These are phyloP conservation scores for Entomobrya multifasciata DNA, from an alignment of 2,888 invertebrate genomes.

Conservation along the genomic window DNA sequence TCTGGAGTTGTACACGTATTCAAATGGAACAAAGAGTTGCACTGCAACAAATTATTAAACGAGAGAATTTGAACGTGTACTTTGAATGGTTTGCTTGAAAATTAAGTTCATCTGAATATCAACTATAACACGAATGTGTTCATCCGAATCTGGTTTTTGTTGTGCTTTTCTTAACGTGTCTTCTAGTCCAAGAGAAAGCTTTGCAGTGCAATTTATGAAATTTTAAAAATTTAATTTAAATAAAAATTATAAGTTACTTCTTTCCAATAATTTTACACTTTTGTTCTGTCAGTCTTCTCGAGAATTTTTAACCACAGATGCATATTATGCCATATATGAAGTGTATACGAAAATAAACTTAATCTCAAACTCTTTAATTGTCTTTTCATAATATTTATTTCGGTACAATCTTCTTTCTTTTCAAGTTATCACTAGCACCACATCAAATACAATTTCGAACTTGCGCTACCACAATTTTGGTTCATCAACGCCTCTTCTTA, in stretches of 20 bases:
- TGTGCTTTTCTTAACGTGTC: no score
- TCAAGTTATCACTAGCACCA: conserved; percentile 35
- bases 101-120: background rate
- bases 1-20: conserved; percentile 81
- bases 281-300: background rate
- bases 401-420: background rate
- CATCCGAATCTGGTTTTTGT: no score
- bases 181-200: no score
- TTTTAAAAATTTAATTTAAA: no score
- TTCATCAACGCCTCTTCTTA: background rate
- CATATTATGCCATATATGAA: background rate
- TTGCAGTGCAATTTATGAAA: no score
- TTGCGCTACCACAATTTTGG: conserved; percentile 1
- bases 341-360: background rate
- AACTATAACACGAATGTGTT: no score
- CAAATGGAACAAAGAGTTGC: conserved; percentile 76
- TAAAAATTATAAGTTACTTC: no score
- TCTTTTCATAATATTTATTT: background rate
- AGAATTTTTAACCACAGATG: no score
- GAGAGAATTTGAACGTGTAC: conserved; percentile 80
- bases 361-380: no score
- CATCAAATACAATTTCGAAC: conserved; percentile 24
- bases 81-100: conserved; percentile 80
- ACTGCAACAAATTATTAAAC: conserved; percentile 77
- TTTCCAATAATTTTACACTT: background rate